Evolutionary conservation across 2,113 vertebrate genomes (phyloP).

Genomic region (Lanius ludovicianus): DNA sequence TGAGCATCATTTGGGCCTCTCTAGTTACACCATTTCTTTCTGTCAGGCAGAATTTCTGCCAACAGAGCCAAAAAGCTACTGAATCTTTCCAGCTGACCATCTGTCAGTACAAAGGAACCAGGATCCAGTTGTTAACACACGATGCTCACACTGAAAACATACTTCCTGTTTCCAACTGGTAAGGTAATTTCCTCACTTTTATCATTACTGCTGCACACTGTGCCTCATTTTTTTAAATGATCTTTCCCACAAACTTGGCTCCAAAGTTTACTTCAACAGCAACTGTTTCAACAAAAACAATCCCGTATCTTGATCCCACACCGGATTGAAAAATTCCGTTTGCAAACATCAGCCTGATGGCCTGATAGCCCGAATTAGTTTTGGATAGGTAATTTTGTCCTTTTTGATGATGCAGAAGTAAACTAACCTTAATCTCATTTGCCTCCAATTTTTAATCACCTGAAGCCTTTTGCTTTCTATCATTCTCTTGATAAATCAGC

Average conservation of each 20-base stretch:
- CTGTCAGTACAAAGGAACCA: constrained; percentile 44
- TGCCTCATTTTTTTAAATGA: not conserved
- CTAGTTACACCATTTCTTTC: not conserved
- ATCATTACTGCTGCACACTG: constrained; percentile 7
- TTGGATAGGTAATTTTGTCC: not conserved
- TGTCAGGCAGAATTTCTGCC: not conserved
- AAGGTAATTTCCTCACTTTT: constrained; percentile 42
- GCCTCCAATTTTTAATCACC: not conserved
- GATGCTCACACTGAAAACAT: not conserved
- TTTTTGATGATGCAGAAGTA: not conserved
- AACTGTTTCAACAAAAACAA: constrained; percentile 28
- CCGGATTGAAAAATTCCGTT: not conserved
- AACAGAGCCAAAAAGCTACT: constrained; percentile 1
- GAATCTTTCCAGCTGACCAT: constrained; percentile 14
- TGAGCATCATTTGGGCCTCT: not conserved
- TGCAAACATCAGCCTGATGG: not conserved
- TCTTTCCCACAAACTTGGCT: constrained; percentile 19
- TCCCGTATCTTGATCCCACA: not conserved
- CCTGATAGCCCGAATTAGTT: not conserved
- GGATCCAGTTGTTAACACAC: not conserved
- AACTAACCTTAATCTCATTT: not conserved
- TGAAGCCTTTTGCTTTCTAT: not conserved
- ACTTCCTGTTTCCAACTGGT: constrained; percentile 45
- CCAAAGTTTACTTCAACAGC: constrained; percentile 10
- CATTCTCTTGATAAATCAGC: not conserved